Evolutionary conservation across 2,113 vertebrate species (phyloP).

Genomic region (Abramis brama): DNA sequence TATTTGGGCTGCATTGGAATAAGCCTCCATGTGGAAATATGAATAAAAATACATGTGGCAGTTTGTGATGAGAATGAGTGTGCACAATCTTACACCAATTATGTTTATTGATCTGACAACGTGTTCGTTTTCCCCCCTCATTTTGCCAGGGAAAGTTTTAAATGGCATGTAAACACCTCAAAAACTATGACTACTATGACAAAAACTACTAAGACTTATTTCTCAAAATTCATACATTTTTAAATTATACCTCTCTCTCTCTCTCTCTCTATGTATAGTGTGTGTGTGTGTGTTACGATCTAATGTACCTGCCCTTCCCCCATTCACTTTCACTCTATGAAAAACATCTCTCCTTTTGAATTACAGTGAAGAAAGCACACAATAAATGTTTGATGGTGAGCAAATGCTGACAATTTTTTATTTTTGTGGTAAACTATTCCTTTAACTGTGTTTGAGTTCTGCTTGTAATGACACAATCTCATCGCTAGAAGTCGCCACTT

Average conservation of each 20-base stretch:
- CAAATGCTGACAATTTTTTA: too few species aligned
- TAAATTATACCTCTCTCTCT: too few species aligned
- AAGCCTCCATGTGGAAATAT: neutral
- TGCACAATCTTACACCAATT: neutral
- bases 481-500: slow-evolving; percentile 51
- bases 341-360: neutral
- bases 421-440: too few species aligned
- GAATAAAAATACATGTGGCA: neutral
- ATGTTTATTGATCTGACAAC: too few species aligned
- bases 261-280: too few species aligned
- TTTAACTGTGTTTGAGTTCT: neutral
- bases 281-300: too few species aligned
- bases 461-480: slow-evolving; percentile 9
- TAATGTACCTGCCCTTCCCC: neutral
- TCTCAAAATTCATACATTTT: too few species aligned
- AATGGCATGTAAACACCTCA: too few species aligned
- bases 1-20: neutral
- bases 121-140: too few species aligned
- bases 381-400: neutral
- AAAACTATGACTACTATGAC: neutral
- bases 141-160: too few species aligned
- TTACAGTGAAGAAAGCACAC: neutral
- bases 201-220: too few species aligned
- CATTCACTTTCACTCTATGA: neutral
- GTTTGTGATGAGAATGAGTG: neutral